Conservation (phyloP, 2,888 invertebrate species). For the Rambutsinella grinnellia region DNA sequence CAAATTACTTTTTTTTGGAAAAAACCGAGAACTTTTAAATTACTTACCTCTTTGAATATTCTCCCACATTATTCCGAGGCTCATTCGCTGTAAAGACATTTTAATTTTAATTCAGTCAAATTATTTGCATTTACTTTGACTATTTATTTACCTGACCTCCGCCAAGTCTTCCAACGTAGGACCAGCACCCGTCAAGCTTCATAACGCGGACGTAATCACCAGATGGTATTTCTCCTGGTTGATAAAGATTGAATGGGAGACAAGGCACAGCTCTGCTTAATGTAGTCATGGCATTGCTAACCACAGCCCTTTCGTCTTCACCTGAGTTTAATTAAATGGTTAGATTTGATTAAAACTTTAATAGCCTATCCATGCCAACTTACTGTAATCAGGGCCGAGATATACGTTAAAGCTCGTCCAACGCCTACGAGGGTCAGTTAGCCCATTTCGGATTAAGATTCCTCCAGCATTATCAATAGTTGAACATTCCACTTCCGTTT, state of each 20-base stretch:
- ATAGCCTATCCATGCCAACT: background rate
- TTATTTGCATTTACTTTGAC: too few species aligned
- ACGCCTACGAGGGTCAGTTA: background rate
- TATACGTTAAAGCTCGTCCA: background rate
- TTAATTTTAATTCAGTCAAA: too few species aligned
- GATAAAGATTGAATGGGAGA: background rate
- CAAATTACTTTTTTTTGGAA: too few species aligned
- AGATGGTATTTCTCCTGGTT: background rate
- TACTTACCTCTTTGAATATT: too few species aligned
- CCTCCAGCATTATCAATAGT: too few species aligned
- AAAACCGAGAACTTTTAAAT: too few species aligned
- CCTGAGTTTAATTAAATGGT: too few species aligned
- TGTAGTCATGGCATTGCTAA: background rate
- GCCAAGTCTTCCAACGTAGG: background rate
- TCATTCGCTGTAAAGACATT: too few species aligned
- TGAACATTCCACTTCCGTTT: too few species aligned
- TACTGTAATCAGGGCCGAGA: background rate
- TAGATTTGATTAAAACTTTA: background rate
- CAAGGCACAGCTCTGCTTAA: background rate
- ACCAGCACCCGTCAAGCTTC: background rate
- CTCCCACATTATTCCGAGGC: too few species aligned
- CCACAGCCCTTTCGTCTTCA: background rate
- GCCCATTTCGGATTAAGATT: background rate
- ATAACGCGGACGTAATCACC: background rate
- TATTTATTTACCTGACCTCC: background rate